A percentile compares a stretch with the other conserved stretches of the same genome.
phyloP scores from a whole-genome alignment of 2,113 vertebrate genomes.

The Cryptotis parvus region DNA sequence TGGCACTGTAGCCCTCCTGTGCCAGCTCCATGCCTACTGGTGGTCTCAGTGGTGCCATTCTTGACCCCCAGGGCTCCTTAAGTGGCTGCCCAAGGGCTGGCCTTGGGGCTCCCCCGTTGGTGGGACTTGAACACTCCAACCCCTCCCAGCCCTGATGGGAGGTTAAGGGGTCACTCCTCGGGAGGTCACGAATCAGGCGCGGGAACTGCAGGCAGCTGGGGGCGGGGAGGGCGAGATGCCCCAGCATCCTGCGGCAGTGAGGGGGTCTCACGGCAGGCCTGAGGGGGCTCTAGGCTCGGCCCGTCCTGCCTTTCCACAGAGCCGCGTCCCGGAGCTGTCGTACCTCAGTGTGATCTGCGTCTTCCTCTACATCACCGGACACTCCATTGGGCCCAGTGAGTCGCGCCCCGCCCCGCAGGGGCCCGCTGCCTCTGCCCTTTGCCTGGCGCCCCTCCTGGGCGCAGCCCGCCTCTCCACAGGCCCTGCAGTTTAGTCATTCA shows the following conservation, averaged over 20 bases:
- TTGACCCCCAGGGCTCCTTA: too few relatives aligned
- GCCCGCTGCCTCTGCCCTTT: not conserved
- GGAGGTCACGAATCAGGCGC: too few relatives aligned
- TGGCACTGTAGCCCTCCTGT: too few relatives aligned
- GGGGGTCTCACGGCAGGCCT: rapidly evolving
- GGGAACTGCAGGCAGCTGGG: too few relatives aligned
- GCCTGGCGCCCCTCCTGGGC: not conserved
- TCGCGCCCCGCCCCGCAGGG: not conserved
- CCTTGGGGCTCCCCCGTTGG: rapidly evolving
- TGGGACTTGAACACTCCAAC: not conserved
- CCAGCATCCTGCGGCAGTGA: not conserved
- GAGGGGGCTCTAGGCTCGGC: not conserved
- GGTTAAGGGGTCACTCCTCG: rapidly evolving
- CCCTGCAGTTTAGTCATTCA: not conserved
- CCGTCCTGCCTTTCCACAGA: conserved; percentile 58
- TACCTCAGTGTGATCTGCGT: conserved; percentile 91
- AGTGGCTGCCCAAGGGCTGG: too few relatives aligned
- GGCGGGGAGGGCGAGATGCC: too few relatives aligned
- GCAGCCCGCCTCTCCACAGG: not conserved
- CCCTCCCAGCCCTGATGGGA: rapidly evolving
- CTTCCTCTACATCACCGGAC: conserved; percentile 92
- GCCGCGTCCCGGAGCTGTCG: conserved; percentile 88
- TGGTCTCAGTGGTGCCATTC: too few relatives aligned
- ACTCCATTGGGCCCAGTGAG: conserved; percentile 94
- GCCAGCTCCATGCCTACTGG: too few relatives aligned